Evolutionary conservation across 2,113 vertebrate species (phyloP), one percentile per base, ranked within the genome.

Genomic region (Phalacrocorax pelagicus): DNA sequence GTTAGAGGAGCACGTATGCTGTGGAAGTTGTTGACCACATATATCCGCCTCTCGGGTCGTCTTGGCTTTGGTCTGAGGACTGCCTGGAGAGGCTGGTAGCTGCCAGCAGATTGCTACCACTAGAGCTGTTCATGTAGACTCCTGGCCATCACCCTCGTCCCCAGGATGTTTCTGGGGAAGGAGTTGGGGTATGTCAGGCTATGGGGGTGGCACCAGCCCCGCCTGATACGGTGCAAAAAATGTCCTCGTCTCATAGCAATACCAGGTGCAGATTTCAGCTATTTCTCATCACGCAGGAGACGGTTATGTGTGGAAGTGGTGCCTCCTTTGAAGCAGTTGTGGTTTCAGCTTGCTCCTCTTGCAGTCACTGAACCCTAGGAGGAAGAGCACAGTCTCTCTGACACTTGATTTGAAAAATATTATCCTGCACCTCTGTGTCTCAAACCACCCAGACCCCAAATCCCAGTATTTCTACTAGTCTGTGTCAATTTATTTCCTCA

Each of bases 21-120:
- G 47, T 34, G 19, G 4, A 11, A 30, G 30, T 34, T 27, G 3
- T 0, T 44, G 29, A 55, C 5, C 42, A 13, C 5, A 0, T 11
- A 3, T 5, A 15, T 40, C 24, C 18, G 5, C 5, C 15, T 22
- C 47, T 24, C 29, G 3, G 44, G 36, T 81, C 26, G n/a, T 10
- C 47, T 46, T 57, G 49, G 24, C 58, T 72, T 34, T 77, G 52
- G 18, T 42, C 22, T 78, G 32, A 59, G 66, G 47, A 36, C 21
- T 40, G 7, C 18, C 49, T 78, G 51, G 42, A 66, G 42, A 54
- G 6, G 11, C 18, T 69, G 52, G 26, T 55, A 55, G 32, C 55
- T 42, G 3, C 72, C 49, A 46, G 14, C 23, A 26, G 52, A 0
- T 9, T 36, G 22, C 12, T 44, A 3, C 9, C 40, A 11, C 40